phyloP scores from a whole-genome alignment of 2,113 vertebrate species.

The Rhinichthys klamathensis region DNA sequence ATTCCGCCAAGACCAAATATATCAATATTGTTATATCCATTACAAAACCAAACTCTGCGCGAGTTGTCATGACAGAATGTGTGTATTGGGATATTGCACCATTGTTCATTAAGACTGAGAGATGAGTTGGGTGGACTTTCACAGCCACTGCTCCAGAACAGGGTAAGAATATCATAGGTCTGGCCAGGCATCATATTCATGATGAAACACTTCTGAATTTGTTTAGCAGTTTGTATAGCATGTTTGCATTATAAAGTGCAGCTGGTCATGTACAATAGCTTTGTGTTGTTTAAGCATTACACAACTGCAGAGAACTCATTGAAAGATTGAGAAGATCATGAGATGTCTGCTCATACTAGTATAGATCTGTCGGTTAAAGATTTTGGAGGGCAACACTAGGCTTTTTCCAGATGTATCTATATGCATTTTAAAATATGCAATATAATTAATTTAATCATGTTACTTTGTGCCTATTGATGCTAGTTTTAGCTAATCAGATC shows the following conservation, averaged over 20 bases:
- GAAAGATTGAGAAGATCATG: too few relatives aligned
- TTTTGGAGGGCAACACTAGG: neutral
- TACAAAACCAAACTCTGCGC: too few relatives aligned
- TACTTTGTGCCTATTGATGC: neutral
- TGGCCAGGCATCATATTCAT: neutral
- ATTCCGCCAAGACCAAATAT: too few relatives aligned
- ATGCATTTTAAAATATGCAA: neutral
- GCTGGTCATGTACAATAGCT: neutral
- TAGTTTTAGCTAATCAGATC: neutral
- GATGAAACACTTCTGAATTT: neutral
- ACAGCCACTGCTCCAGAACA: slow-evolving; percentile 1
- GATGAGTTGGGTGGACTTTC: neutral
- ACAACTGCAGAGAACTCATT: neutral
- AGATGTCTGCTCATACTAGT: neutral
- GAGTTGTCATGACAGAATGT: too few relatives aligned
- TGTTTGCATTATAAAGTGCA: neutral
- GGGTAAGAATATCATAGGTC: too few relatives aligned
- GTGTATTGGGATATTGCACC: too few relatives aligned
- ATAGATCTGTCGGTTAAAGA: neutral
- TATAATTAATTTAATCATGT: neutral
- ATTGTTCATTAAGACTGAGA: neutral
- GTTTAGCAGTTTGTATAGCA: neutral
- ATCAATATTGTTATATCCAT: too few relatives aligned
- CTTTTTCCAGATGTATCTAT: neutral
- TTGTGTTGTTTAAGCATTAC: neutral